A percentile compares a stretch with the other conserved stretches of the same genome.
Evolutionary conservation across 2,113 vertebrate genomes (phyloP).

Genomic region (Hemibates koningsi): DNA sequence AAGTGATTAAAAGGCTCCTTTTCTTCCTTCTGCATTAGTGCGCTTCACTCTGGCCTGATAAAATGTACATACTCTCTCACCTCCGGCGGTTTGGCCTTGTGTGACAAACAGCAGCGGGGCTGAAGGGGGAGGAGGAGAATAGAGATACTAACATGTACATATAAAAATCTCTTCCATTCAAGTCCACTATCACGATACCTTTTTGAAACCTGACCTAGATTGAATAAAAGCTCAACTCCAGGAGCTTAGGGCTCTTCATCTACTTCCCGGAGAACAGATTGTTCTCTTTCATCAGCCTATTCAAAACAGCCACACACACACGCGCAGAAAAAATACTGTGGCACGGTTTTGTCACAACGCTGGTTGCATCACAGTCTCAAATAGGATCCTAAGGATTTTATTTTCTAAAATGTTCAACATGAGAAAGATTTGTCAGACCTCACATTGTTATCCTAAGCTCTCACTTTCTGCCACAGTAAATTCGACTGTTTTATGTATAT

Average conservation of each 20-base stretch:
- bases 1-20: conserved; percentile 40
- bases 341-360: background rate
- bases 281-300: conserved; percentile 26
- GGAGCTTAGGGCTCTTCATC: conserved; percentile 30
- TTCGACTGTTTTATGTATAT: background rate
- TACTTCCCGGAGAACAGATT: conserved; percentile 19
- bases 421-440: background rate
- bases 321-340: background rate
- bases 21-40: conserved; percentile 41
- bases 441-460: background rate
- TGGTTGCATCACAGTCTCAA: background rate
- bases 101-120: background rate
- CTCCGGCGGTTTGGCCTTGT: conserved; percentile 46
- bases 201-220: conserved; percentile 63
- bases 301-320: background rate
- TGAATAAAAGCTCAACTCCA: conserved; percentile 45
- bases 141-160: conserved; percentile 39
- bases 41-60: conserved; percentile 36
- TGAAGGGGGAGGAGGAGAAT: conserved; percentile 8
- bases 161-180: conserved; percentile 40
- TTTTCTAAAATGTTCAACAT: background rate
- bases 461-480: background rate
- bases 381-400: background rate
- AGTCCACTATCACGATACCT: conserved; percentile 12
- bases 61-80: conserved; percentile 45